phyloP scores from a whole-genome alignment of 2,888 invertebrate genomes.

The Torymus aiolomorphi region DNA sequence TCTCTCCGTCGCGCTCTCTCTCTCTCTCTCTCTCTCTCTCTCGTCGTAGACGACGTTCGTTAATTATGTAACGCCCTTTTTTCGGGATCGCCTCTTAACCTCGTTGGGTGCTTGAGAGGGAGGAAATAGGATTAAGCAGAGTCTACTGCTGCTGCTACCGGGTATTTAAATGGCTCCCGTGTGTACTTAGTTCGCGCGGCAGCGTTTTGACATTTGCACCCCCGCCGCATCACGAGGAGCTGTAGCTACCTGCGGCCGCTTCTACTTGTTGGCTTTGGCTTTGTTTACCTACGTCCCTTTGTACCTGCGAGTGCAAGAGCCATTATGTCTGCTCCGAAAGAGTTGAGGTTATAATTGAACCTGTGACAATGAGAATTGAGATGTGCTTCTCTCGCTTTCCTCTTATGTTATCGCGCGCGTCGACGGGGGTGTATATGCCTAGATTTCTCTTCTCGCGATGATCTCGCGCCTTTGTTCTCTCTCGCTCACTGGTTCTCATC shows the following conservation, averaged over 20 bases:
- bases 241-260: too few relatives aligned
- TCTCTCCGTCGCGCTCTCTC: not conserved
- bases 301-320: not conserved
- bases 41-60: not conserved
- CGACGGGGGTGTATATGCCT: too few relatives aligned
- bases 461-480: conserved; percentile 17
- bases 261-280: conserved; percentile 39
- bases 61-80: conserved; percentile 46
- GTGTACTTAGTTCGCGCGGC: too few relatives aligned
- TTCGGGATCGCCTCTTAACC: not conserved
- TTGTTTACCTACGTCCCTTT: not conserved
- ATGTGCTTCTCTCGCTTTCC: too few relatives aligned
- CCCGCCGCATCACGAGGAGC: too few relatives aligned
- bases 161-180: too few relatives aligned
- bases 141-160: too few relatives aligned
- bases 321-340: not conserved
- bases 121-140: too few relatives aligned
- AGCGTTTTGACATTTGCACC: too few relatives aligned
- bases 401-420: too few relatives aligned
- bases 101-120: too few relatives aligned
- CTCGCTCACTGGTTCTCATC: conserved; percentile 30
- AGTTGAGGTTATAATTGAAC: conserved; percentile 36
- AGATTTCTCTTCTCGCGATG: not conserved
- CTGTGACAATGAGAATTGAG: too few relatives aligned
- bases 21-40: conserved; percentile 17